These are phyloP conservation scores for Hucho hucho DNA, from an alignment of 2,113 vertebrate genomes.

Conservation along the genomic window DNA sequence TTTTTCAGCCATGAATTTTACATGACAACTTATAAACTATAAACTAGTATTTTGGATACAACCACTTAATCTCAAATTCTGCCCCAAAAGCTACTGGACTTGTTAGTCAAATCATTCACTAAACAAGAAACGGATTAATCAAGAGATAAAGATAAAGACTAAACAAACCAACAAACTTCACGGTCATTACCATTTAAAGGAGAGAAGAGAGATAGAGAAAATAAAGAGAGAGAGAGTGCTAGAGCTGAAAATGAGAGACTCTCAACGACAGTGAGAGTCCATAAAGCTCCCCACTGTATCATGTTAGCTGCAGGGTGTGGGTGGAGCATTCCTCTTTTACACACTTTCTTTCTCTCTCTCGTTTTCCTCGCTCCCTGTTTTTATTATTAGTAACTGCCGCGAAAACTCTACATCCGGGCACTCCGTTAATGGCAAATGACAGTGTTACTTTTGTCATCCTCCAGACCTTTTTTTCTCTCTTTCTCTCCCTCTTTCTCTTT, in stretches of 20 bases:
- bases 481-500: slow-evolving; percentile 77
- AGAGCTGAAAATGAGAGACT: slow-evolving; percentile 37
- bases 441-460: slow-evolving; percentile 95
- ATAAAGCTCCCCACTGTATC: slow-evolving; percentile 70
- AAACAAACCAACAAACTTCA: slow-evolving; percentile 11
- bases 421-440: slow-evolving; percentile 92
- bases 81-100: too few relatives aligned
- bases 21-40: too few relatives aligned
- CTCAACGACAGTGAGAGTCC: slow-evolving; percentile 54
- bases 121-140: slow-evolving; percentile 9
- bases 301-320: slow-evolving; percentile 78
- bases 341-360: slow-evolving; percentile 27
- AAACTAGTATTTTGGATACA: too few relatives aligned
- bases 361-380: slow-evolving; percentile 51
- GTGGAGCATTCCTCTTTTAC: slow-evolving; percentile 31
- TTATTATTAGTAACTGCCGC: slow-evolving; percentile 67
- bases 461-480: slow-evolving; percentile 46
- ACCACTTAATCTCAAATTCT: too few relatives aligned
- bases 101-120: too few relatives aligned
- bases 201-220: slow-evolving; percentile 17
- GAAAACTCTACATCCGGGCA: slow-evolving; percentile 81
- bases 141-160: not conserved
- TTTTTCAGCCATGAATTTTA: too few relatives aligned
- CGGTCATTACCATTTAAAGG: slow-evolving; percentile 33
- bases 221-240: slow-evolving; percentile 32